Conservation (phyloP, 2,113 vertebrate species). For the Synchiropus splendidus region DNA sequence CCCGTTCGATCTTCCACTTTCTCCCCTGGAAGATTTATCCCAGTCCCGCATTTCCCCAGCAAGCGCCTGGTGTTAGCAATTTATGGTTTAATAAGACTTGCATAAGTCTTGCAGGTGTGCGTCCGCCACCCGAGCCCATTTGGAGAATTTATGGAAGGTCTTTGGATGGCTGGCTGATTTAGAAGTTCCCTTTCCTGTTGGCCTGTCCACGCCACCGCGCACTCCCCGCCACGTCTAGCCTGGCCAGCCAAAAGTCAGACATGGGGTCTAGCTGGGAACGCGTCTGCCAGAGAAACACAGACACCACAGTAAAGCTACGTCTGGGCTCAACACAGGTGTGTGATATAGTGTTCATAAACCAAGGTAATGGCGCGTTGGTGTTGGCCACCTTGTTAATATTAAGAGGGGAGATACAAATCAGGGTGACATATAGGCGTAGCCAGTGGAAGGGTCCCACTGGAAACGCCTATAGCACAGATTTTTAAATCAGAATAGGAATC, state of each 20-base stretch:
- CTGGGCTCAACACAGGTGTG: constrained; percentile 47
- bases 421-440: constrained; percentile 61
- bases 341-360: constrained; percentile 54
- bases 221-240: constrained; percentile 49
- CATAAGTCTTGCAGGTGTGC: constrained; percentile 81
- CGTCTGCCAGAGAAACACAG: constrained; percentile 49
- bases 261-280: constrained; percentile 37
- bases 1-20: constrained; percentile 50
- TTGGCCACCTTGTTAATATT: constrained; percentile 61
- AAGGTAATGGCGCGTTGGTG: constrained; percentile 49
- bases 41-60: constrained; percentile 54
- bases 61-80: constrained; percentile 67
- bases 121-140: constrained; percentile 68
- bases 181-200: constrained; percentile 60
- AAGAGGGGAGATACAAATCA: constrained; percentile 68
- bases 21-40: constrained; percentile 65
- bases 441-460: constrained; percentile 44
- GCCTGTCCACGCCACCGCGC: constrained; percentile 47
- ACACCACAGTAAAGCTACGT: constrained; percentile 46
- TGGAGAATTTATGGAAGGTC: constrained; percentile 71
- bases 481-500: constrained; percentile 55
- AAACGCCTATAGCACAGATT: constrained; percentile 50
- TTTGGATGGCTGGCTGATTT: constrained; percentile 75
- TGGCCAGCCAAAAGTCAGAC: constrained; percentile 50
- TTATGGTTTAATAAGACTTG: constrained; percentile 81